phyloP scores from a whole-genome alignment of 2,888 invertebrate genomes.

The Synergus umbraculus region DNA sequence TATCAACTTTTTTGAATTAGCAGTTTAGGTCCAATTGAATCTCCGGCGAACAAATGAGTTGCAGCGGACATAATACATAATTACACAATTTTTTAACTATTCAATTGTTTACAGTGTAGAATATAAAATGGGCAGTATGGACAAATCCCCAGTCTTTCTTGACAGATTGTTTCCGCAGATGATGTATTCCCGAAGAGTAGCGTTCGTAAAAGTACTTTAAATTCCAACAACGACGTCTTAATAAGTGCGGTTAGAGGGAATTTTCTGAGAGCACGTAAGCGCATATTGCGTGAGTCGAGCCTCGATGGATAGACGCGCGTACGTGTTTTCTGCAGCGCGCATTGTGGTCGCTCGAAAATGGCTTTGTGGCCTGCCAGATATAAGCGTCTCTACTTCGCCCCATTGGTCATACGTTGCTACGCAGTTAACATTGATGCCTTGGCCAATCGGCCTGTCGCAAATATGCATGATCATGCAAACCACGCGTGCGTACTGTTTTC shows the following conservation, averaged over 20 bases:
- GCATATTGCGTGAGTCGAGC: conserved; percentile 64
- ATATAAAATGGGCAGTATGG: no score
- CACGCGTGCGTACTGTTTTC: conserved; percentile 48
- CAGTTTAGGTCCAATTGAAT: no score
- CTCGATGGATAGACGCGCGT: conserved; percentile 46
- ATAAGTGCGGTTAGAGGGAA: conserved; percentile 74
- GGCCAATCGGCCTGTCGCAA: conserved; percentile 44
- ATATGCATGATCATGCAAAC: conserved; percentile 44
- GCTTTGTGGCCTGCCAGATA: conserved; percentile 69
- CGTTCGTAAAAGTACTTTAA: conserved; percentile 60
- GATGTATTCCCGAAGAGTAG: background rate
- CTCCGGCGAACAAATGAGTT: no score
- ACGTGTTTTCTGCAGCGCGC: conserved; percentile 63
- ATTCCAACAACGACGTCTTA: conserved; percentile 74
- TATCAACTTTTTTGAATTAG: no score
- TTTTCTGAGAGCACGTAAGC: conserved; percentile 62
- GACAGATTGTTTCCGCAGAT: no score
- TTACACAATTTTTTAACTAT: no score
- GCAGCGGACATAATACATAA: no score
- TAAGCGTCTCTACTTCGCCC: conserved; percentile 64
- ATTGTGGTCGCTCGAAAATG: conserved; percentile 74
- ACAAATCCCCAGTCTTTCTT: no score
- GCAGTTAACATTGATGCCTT: conserved; percentile 66
- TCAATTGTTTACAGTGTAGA: no score
- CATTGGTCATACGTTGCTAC: conserved; percentile 46